phyloP scores from a whole-genome alignment of 2,888 invertebrate species.

The Phrixothrix hirtus region DNA sequence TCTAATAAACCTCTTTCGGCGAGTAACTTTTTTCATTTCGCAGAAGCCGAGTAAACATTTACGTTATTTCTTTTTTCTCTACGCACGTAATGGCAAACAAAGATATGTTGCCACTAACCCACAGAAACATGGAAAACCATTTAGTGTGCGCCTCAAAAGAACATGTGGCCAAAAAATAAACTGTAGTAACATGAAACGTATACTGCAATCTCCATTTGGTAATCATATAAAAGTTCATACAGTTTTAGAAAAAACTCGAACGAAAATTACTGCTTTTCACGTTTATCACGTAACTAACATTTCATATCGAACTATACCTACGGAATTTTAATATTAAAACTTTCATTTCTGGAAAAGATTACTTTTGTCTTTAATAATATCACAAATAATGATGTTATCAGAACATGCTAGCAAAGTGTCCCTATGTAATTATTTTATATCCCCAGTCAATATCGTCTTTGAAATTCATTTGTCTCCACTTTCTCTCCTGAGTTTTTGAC shows the following conservation, averaged over 20 bases:
- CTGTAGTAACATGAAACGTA: slow-evolving; percentile 24
- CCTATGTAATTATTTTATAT: slow-evolving; percentile 50
- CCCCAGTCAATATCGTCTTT: slow-evolving; percentile 47
- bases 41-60: slow-evolving; percentile 36
- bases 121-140: slow-evolving; percentile 43
- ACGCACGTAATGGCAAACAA: slow-evolving; percentile 41
- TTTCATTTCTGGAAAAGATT: slow-evolving; percentile 16
- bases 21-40: slow-evolving; percentile 37
- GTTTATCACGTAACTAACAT: slow-evolving; percentile 10
- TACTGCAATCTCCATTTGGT: slow-evolving; percentile 20
- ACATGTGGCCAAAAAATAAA: slow-evolving; percentile 35
- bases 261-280: slow-evolving; percentile 6
- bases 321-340: slow-evolving; percentile 24
- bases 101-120: slow-evolving; percentile 43
- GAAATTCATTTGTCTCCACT: slow-evolving; percentile 39
- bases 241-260: slow-evolving; percentile 11
- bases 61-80: slow-evolving; percentile 37
- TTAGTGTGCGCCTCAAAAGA: slow-evolving; percentile 34
- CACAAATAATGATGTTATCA: slow-evolving; percentile 41
- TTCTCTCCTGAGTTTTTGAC: slow-evolving; percentile 27
- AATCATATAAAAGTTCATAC: slow-evolving; percentile 17
- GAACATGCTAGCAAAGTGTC: slow-evolving; percentile 37
- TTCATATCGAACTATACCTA: slow-evolving; percentile 7
- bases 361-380: slow-evolving; percentile 27
- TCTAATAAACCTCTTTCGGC: slow-evolving; percentile 34